These are phyloP conservation scores for Rhea pennata DNA, from an alignment of 2,113 vertebrate genomes.

Conservation along the genomic window DNA sequence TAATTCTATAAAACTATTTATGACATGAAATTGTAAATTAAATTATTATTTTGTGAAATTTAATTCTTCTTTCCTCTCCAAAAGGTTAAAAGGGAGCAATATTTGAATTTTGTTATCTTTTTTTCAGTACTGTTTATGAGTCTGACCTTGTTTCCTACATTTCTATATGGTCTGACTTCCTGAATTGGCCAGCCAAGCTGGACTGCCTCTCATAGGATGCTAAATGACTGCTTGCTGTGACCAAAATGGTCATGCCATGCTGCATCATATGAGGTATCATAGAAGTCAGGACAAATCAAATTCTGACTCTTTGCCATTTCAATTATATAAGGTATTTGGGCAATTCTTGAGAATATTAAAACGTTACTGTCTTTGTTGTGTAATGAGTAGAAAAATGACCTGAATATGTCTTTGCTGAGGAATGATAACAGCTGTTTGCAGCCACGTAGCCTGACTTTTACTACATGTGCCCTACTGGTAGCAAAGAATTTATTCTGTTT, in stretches of 20 bases:
- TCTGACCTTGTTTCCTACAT: neutral
- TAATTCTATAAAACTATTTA: neutral
- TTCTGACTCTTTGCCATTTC: no score
- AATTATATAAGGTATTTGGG: no score
- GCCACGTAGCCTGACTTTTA: no score
- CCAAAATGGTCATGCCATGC: fast-evolving
- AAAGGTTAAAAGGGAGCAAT: neutral
- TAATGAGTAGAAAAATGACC: no score
- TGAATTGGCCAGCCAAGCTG: neutral
- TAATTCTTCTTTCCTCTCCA: neutral
- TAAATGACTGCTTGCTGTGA: fast-evolving
- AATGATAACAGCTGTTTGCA: no score
- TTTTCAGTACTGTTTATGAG: neutral
- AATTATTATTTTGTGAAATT: neutral
- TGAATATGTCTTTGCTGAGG: no score
- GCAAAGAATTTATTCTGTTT: no score
- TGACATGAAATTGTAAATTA: neutral
- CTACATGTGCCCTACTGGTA: no score
- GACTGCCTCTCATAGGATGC: neutral
- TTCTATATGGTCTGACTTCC: neutral
- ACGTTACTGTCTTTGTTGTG: no score
- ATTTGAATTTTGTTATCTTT: neutral
- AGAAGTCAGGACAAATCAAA: neutral
- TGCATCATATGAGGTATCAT: neutral
- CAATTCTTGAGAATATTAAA: no score